Base-by-base conservation (phyloP, 2,888 invertebrate genomes). In the Chloroclystis v-ata region DNA sequence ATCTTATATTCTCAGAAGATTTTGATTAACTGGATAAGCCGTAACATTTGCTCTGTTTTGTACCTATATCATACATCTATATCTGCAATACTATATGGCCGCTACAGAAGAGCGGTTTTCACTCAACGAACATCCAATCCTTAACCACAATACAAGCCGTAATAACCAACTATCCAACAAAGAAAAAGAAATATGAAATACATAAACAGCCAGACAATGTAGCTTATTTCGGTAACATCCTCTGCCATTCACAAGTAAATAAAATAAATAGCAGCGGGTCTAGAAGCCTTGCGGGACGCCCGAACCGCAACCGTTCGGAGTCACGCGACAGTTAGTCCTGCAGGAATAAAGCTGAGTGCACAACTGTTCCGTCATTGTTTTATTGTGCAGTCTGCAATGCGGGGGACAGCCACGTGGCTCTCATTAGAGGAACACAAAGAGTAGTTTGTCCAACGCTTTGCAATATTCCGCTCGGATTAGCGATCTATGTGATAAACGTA, bases 351-450 rank as follows among this genome's bases (percentile, higher is more conserved):
- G 82, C 73, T 72, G 77, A 79, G 76, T 78, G 78, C 78, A 78
- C 75, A 76, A 79, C 75, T 80, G 77, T 72, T 67, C 72, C 67
- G 71, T 75, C 72, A 84, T 86, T 86, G 85, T 86, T 84, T 85
- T 85, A 84, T 85, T 85, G 84, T 85, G 79, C 78, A 78, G 80
- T 69, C 86, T 87, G 86, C 86, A 86, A 76, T 86, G 87, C 87
- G 79, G 86, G 84, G 80, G 83, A 79, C 73, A 69, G 84, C 81
- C 85, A 87, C 86, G 87, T 87, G 87, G 82, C 85, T 68, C 82
- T 86, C 85, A 85, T 86, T 87, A 86, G 81, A 77, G 76, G 72
- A 73, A 72, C 68, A 84, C 82, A 86, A 85, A 85, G 86, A 79
- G 75, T 74, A 79, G 83, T 85, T 84, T 84, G 78, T 79, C 75